Evolutionary conservation across 2,797 vertebrate species (phyloP), one percentile per base, ranked within the genome.

Genomic region (Gadopsis marmoratus): DNA sequence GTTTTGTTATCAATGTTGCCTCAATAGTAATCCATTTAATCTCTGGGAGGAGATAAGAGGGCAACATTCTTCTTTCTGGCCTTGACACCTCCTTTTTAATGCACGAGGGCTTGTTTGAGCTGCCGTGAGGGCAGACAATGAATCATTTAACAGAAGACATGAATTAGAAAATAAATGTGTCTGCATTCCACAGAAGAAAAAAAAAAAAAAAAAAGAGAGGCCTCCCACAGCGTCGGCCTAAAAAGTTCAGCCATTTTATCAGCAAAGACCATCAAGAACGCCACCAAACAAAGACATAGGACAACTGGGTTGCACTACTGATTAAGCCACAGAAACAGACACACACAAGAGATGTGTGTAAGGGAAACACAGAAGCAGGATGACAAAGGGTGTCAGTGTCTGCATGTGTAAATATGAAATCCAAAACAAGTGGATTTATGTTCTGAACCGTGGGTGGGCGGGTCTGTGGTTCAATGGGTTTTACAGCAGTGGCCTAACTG

Each of bases 131-230:
- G 29, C n/a, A 79, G 47, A 75, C 56, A 83, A 54, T 76, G 50
- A 80, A 71, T 81, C 41, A 64, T 76, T 78, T 71, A 9, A 67
- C 41, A 63, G 71, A 51, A 82, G 14, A 63, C 50, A 54, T 10
- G 26, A 58, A 85, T 82, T 79, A 55, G 23, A 86, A 76, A 76
- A 85, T 73, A 7, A 83, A 81, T 63, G 65, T 48, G 51, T 83
- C 74, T 76, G 73, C 64, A 74, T 78, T 84, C 75, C 77, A 60
- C 68, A 68, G 26, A 43, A 16, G 13, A 67, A 61, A 79, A 29
- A 5, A 26, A 26, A 26, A 26, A 26, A 26, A n/a, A n/a, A n/a
- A n/a, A n/a, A n/a, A n/a, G 13, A 51, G 50, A 54, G n/a, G 29
- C 62, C 63, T 58, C n/a, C 51, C 41, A 63, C 11, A 5, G 37